Percentiles rank a stretch among this genome's conserved stretches.
Conservation (phyloP, 2,888 invertebrate genomes). For the Agriopis leucophaearia region DNA sequence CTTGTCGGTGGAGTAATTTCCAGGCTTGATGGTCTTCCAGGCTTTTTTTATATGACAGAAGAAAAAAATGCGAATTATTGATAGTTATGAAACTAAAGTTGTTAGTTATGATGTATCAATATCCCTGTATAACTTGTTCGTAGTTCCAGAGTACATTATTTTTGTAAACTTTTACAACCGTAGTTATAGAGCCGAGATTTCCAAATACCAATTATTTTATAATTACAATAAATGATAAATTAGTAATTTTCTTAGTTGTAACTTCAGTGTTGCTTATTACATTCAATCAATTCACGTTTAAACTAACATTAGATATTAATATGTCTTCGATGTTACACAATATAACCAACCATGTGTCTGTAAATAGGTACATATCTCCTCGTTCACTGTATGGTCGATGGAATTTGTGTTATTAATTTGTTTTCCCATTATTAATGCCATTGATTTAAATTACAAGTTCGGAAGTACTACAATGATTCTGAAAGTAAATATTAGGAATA, state of each 20-base stretch:
- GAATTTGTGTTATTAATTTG: constrained; percentile 12
- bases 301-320: constrained; percentile 1
- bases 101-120: no score
- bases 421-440: constrained; percentile 20
- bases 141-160: background rate
- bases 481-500: constrained; percentile 45
- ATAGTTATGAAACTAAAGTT: no score
- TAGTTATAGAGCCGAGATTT: constrained; percentile 19
- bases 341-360: constrained; percentile 18
- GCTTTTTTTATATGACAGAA: no score
- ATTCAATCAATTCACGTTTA: background rate
- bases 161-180: constrained; percentile 32
- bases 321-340: constrained; percentile 17
- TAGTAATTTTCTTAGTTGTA: constrained; percentile 18
- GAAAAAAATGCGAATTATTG: no score
- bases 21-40: no score
- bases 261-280: constrained; percentile 18
- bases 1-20: no score
- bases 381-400: constrained; percentile 15
- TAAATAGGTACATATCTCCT: constrained; percentile 13
- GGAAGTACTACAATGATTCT: constrained; percentile 18
- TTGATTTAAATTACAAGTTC: constrained; percentile 13
- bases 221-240: constrained; percentile 14
- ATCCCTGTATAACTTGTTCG: background rate
- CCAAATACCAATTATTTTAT: constrained; percentile 36